Evolutionary conservation across 2,888 invertebrate species (phyloP).

Genomic region (Sarcophaga variegata): DNA sequence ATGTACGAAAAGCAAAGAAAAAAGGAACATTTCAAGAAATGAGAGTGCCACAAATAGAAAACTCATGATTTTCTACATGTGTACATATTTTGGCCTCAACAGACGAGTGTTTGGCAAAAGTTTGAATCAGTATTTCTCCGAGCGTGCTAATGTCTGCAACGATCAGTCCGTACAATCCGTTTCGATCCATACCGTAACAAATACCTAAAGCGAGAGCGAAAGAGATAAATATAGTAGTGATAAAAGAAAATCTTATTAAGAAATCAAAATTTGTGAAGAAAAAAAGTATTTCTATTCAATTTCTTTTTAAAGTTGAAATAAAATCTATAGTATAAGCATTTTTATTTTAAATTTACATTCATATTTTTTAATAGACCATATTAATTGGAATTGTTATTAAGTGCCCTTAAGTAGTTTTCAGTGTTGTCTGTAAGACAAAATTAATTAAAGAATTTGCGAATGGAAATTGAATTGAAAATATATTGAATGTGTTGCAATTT

Average conservation of each 20-base stretch:
- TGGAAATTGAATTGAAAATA: slow-evolving; percentile 18
- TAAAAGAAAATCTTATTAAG: slow-evolving; percentile 48
- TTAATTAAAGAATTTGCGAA: slow-evolving; percentile 31
- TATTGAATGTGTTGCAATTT: slow-evolving; percentile 62
- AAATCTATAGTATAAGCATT: not conserved
- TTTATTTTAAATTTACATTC: not conserved
- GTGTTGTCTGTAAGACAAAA: slow-evolving; percentile 17
- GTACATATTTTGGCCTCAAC: slow-evolving; percentile 60
- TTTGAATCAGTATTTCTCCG: slow-evolving; percentile 76
- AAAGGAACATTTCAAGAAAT: slow-evolving; percentile 6
- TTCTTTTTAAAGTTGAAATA: slow-evolving; percentile 39
- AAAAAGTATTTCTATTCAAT: slow-evolving; percentile 43
- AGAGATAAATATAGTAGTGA: slow-evolving; percentile 76
- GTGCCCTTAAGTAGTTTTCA: not conserved
- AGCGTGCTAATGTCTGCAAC: slow-evolving; percentile 68
- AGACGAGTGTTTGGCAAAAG: slow-evolving; percentile 70
- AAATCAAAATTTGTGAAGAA: slow-evolving; percentile 52
- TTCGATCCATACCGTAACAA: slow-evolving; percentile 62
- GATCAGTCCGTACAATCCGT: slow-evolving; percentile 51
- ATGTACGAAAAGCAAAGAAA: slow-evolving; percentile 12
- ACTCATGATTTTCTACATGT: slow-evolving; percentile 12
- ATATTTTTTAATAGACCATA: not conserved
- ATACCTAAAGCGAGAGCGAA: slow-evolving; percentile 74
- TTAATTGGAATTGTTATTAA: not conserved
- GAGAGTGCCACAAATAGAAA: slow-evolving; percentile 50